phyloP scores from a whole-genome alignment of 2,113 vertebrate genomes.

The Catharus minimus region DNA sequence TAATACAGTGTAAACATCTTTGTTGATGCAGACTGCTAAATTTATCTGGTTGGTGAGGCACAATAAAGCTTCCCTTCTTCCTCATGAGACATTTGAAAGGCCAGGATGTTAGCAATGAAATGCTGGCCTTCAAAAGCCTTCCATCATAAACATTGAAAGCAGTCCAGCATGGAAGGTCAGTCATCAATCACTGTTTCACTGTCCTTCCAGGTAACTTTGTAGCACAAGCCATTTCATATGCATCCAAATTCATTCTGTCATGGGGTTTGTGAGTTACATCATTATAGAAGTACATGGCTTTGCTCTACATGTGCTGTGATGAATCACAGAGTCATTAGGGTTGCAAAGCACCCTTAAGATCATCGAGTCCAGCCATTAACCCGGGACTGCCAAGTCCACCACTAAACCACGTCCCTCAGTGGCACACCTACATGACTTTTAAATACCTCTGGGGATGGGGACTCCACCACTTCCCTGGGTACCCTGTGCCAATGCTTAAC shows the following conservation, averaged over 20 bases:
- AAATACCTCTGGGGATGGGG: background rate
- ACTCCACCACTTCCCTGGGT: background rate
- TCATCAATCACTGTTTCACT: background rate
- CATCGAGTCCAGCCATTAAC: rapidly evolving
- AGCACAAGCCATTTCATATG: background rate
- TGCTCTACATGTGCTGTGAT: background rate
- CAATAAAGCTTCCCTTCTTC: background rate
- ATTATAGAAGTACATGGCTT: background rate
- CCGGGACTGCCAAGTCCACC: background rate
- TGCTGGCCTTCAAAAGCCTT: background rate
- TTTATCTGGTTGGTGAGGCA: background rate
- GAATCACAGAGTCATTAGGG: background rate
- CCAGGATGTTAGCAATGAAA: background rate
- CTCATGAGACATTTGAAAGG: conserved; percentile 8
- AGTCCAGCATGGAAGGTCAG: background rate
- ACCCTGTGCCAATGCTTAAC: background rate
- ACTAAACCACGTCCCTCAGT: rapidly evolving
- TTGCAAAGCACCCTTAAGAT: background rate
- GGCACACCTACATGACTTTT: rapidly evolving
- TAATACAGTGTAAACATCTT: background rate
- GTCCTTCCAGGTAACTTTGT: background rate
- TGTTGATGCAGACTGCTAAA: background rate
- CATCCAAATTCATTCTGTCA: background rate
- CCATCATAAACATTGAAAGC: background rate
- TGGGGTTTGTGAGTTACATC: background rate